Base-by-base conservation (phyloP, 2,888 invertebrate species). In the Exocentrus adspersus region DNA sequence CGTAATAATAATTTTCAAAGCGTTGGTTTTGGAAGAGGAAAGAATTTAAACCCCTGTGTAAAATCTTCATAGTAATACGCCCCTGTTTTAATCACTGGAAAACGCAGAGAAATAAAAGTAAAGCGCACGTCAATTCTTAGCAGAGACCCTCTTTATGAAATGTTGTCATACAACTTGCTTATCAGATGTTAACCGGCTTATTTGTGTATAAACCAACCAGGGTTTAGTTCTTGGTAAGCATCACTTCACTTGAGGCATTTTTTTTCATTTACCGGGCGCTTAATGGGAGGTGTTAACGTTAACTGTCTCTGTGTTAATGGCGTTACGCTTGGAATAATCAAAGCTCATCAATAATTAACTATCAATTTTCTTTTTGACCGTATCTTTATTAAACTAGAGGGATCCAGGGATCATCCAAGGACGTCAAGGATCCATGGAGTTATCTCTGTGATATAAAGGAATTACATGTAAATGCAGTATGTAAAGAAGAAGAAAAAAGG, bases 101-200 rank as follows among this genome's bases (percentile, higher is more conserved):
- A 73, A 74, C 77, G 75, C 64, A 68, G 68, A 72, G 74, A 72
- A 74, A 75, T 73, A 76, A 77, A 68, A 77, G 77, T 76, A 78
- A 77, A 78, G 77, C 78, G 75, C 76, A 78, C 72, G 78, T 79
- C 79, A 78, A 78, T 79, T 77, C 76, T 77, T 74, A 67, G 73
- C 72, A 72, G 72, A 70, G 78, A 76, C 77, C 78, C 76, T 80
- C 77, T 79, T 78, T 76, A 79, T 81, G 80, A 80, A 80, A 80
- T 80, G 81, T 80, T 79, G 80, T 80, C 79, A 79, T 80, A 80
- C 80, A 81, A 78, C 74, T 75, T 67, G 68, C 70, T 80, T 81
- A 80, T 80, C 80, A 79, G 81, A 80, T 81, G 78, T 74, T 77
- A 75, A 74, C 71, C 70, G 60, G 68, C 62, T 69, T 68, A 69